phyloP scores from a whole-genome alignment of 2,888 invertebrate species.

The Gortyna flavago region DNA sequence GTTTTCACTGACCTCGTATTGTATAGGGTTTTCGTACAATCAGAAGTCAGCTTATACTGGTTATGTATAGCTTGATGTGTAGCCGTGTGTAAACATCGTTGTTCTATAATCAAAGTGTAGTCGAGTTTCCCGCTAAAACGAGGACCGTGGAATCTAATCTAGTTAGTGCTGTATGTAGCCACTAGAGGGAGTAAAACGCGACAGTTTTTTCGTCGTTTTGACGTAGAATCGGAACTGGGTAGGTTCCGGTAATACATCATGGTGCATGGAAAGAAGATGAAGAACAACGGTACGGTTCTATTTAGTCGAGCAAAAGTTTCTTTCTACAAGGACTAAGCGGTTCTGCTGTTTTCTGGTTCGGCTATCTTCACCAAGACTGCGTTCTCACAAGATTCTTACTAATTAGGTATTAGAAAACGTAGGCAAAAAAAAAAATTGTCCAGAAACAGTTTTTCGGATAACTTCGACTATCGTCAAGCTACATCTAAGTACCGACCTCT shows the following conservation, averaged over 20 bases:
- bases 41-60: too few species aligned
- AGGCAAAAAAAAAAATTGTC: background rate
- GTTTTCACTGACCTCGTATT: too few species aligned
- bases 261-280: too few species aligned
- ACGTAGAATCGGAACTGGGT: background rate
- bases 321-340: background rate
- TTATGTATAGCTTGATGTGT: too few species aligned
- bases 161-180: conserved; percentile 17
- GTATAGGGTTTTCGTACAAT: too few species aligned
- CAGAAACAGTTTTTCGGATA: background rate
- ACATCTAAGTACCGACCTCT: background rate
- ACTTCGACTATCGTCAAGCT: background rate
- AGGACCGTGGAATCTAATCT: background rate
- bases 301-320: background rate
- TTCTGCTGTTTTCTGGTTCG: background rate
- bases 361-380: background rate
- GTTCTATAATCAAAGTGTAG: conserved; percentile 19
- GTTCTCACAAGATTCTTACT: background rate
- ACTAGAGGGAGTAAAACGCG: background rate
- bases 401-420: too few species aligned
- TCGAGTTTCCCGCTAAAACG: background rate
- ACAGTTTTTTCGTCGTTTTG: background rate
- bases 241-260: background rate
- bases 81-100: too few species aligned
- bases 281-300: too few species aligned